Conservation (phyloP, 2,113 vertebrate genomes). For the Balaenoptera acutorostrata region DNA sequence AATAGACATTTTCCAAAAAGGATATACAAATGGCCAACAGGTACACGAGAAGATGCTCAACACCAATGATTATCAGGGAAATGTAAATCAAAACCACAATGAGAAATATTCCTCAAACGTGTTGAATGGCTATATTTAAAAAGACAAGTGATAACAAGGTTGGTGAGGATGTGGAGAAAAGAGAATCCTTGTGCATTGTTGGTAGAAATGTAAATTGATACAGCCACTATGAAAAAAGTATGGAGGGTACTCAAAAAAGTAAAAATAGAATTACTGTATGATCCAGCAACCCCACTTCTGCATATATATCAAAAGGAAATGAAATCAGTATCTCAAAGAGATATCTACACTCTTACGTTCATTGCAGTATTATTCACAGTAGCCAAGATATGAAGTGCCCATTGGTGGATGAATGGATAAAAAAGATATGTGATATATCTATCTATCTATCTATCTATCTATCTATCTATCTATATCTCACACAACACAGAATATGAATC, state of each 20-base stretch:
- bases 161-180: neutral
- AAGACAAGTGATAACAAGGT: neutral
- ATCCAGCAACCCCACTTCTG: neutral
- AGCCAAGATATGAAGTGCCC: neutral
- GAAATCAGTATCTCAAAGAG: neutral
- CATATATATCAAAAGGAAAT: neutral
- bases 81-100: neutral
- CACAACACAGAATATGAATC: too few relatives aligned
- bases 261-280: neutral
- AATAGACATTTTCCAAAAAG: neutral
- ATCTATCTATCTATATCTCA: too few relatives aligned
- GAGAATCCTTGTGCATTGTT: neutral
- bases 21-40: neutral
- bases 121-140: neutral
- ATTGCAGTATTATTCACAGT: neutral
- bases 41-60: neutral
- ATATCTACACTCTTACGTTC: neutral
- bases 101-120: neutral
- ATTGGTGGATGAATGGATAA: too few relatives aligned
- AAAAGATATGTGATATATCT: accelerated
- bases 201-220: neutral
- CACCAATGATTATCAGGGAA: neutral
- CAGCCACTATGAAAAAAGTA: neutral
- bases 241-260: neutral
- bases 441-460: too few relatives aligned